These are phyloP conservation scores for Gopherus evgoodei DNA, from an alignment of 2,113 vertebrate genomes.

Conservation along the genomic window DNA sequence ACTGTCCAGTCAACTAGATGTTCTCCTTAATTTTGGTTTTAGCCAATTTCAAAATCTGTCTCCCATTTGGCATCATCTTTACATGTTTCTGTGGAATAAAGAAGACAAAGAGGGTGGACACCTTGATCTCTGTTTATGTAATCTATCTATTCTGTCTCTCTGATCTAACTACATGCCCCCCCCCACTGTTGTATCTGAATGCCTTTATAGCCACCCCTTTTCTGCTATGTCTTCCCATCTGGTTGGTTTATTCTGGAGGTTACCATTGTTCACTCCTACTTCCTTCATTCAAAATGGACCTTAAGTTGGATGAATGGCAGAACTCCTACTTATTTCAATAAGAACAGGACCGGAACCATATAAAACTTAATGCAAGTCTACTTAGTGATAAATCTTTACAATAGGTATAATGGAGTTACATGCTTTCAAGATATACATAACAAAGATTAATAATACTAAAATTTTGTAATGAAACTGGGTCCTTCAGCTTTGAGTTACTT, in stretches of 20 bases:
- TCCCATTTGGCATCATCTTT: no score
- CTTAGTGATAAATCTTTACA: neutral
- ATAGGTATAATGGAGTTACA: neutral
- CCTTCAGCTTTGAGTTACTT: conserved; percentile 9
- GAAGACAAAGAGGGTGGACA: neutral
- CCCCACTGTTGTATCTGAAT: neutral
- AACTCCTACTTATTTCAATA: neutral
- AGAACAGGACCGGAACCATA: fast-evolving
- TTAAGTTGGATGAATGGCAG: neutral
- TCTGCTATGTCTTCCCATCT: neutral
- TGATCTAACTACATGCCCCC: neutral
- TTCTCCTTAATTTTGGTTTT: neutral
- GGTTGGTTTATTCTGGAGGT: neutral
- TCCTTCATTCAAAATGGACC: neutral
- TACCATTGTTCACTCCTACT: neutral
- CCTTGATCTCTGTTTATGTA: neutral
- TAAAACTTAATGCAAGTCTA: neutral
- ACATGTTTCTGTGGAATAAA: neutral
- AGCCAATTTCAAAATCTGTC: neutral
- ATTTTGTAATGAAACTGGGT: conserved; percentile 1
- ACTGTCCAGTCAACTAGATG: neutral
- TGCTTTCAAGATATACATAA: conserved; percentile 20
- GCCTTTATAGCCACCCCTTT: neutral
- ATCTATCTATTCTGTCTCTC: neutral
- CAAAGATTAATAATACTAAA: neutral